phyloP scores from a whole-genome alignment of 2,113 vertebrate species.

The Gallinago media region DNA sequence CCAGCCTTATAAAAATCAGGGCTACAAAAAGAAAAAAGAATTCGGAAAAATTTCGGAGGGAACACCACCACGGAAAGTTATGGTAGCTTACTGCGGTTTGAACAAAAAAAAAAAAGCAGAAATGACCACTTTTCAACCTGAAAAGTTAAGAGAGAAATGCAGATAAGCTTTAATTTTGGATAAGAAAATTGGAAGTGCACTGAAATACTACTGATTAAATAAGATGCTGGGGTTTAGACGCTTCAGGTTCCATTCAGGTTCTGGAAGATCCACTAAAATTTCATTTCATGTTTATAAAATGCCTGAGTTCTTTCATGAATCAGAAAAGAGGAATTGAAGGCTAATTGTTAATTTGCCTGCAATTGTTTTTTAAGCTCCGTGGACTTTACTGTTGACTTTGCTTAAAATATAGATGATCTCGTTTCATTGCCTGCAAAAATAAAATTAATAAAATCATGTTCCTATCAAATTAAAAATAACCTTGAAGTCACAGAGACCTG shows the following conservation, averaged over 20 bases:
- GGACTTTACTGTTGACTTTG: not conserved
- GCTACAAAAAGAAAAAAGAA: not conserved
- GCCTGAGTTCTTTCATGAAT: not conserved
- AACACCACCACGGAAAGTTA: not conserved
- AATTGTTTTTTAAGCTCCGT: not conserved
- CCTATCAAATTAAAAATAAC: slow-evolving; percentile 4
- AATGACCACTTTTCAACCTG: not conserved
- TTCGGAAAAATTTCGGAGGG: not conserved
- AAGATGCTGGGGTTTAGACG: not conserved
- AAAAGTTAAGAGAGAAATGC: not conserved
- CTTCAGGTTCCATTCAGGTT: not conserved
- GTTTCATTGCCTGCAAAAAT: not conserved
- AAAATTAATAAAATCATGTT: not conserved
- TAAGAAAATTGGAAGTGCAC: not conserved
- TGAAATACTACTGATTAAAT: not conserved
- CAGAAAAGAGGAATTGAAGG: not conserved
- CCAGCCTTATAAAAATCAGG: slow-evolving; percentile 23
- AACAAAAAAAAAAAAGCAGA: not conserved
- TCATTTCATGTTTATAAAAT: not conserved
- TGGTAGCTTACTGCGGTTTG: not conserved
- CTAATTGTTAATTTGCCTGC: not conserved
- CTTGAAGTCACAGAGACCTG: not conserved
- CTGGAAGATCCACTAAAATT: not conserved
- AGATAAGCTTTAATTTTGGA: not conserved
- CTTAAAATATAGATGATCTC: not conserved